Percentiles rank a stretch among this genome's conserved stretches.
Evolutionary conservation across 2,888 invertebrate genomes (phyloP).

Genomic region (Hydrotaea cyrtoneurina): DNA sequence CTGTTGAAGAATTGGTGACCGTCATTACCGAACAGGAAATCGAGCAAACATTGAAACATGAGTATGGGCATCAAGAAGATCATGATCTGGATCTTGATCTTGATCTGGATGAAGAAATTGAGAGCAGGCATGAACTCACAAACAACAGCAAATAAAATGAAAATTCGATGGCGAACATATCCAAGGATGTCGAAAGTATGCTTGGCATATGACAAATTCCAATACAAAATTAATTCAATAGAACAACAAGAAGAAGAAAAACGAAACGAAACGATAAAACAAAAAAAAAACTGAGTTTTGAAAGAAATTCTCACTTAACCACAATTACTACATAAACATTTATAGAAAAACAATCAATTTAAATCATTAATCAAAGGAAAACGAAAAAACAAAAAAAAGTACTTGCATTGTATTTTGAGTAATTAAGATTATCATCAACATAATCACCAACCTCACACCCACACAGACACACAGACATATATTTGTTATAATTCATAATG

Average conservation of each 20-base stretch:
- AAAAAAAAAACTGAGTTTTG: slow-evolving; percentile 45
- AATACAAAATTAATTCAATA: slow-evolving; percentile 36
- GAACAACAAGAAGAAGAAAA: neutral
- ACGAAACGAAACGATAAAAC: slow-evolving; percentile 38
- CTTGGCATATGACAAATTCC: slow-evolving; percentile 35
- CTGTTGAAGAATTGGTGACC: slow-evolving; percentile 93
- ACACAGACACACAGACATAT: neutral
- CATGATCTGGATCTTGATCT: slow-evolving; percentile 43
- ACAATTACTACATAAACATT: slow-evolving; percentile 54
- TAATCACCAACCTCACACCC: slow-evolving; percentile 61
- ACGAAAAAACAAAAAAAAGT: slow-evolving; percentile 39
- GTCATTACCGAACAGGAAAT: slow-evolving; percentile 92
- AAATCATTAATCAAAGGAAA: too few relatives aligned
- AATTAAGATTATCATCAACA: slow-evolving; percentile 23
- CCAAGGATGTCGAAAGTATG: slow-evolving; percentile 29
- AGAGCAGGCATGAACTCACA: slow-evolving; percentile 28
- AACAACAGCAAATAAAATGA: slow-evolving; percentile 37
- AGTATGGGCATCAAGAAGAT: slow-evolving; percentile 69
- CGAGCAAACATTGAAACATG: slow-evolving; percentile 73
- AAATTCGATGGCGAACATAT: slow-evolving; percentile 37
- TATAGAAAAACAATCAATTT: slow-evolving; percentile 35
- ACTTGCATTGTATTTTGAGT: slow-evolving; percentile 61
- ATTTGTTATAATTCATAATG: slow-evolving; percentile 54
- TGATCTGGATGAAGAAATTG: slow-evolving; percentile 34
- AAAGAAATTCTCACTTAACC: neutral